Evolutionary conservation across 2,888 invertebrate species (phyloP).

Genomic region (Rotaria sp.): DNA sequence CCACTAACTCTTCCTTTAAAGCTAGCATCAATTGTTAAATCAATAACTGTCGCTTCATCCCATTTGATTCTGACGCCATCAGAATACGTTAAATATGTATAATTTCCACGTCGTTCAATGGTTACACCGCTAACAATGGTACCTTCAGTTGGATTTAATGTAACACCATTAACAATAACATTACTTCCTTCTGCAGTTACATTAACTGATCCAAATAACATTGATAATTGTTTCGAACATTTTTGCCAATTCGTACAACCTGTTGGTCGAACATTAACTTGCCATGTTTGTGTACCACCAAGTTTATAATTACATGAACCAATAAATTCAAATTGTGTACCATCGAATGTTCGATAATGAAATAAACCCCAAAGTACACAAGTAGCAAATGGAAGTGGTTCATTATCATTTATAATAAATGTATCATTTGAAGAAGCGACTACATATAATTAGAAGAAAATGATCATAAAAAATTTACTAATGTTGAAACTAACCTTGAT

Average conservation of each 20-base stretch:
- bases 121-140: background rate
- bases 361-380: slow-evolving; percentile 23
- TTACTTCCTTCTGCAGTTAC: background rate
- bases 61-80: slow-evolving; percentile 64
- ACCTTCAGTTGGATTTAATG: background rate
- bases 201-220: background rate
- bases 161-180: background rate
- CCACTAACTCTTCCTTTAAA: slow-evolving; percentile 67
- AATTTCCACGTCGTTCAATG: slow-evolving; percentile 27
- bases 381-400: slow-evolving; percentile 12
- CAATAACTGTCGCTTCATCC: slow-evolving; percentile 27
- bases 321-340: background rate
- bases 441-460: background rate
- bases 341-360: slow-evolving; percentile 19
- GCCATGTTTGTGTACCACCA: background rate
- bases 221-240: background rate
- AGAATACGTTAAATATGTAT: background rate
- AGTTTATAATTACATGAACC: slow-evolving; percentile 29
- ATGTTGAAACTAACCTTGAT: slow-evolving; percentile 23
- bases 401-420: slow-evolving; percentile 14
- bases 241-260: background rate
- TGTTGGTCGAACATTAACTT: slow-evolving; percentile 18
- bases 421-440: background rate
- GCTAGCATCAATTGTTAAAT: slow-evolving; percentile 60
- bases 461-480: no score